Conservation (phyloP, 1,140 invertebrate species). For the Archivesica marissinica region DNA sequence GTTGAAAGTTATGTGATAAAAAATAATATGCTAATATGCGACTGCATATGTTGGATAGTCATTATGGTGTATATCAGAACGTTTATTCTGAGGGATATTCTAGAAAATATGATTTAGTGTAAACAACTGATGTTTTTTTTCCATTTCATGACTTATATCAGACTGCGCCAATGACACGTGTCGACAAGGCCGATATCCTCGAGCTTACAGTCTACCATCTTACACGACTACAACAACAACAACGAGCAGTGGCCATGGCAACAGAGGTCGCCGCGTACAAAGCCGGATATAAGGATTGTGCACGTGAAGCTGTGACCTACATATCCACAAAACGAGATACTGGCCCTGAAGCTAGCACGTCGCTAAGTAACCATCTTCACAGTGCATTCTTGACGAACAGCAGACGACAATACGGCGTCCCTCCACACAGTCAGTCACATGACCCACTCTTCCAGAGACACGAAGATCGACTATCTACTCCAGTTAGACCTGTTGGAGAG, state of each 20-base stretch:
- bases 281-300: slow-evolving; percentile 30
- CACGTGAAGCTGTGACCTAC: slow-evolving; percentile 17
- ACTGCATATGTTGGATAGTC: too few relatives aligned
- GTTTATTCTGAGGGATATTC: too few relatives aligned
- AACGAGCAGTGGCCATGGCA: slow-evolving; percentile 29
- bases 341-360: neutral
- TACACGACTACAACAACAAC: slow-evolving; percentile 35
- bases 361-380: slow-evolving; percentile 30
- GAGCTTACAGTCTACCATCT: slow-evolving; percentile 29
- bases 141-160: too few relatives aligned
- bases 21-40: too few relatives aligned
- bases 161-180: slow-evolving; percentile 26
- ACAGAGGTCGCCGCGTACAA: slow-evolving; percentile 19
- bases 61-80: too few relatives aligned
- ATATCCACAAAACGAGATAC: neutral
- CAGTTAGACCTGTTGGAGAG: neutral
- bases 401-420: too few relatives aligned
- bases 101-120: too few relatives aligned
- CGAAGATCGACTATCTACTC: slow-evolving; percentile 7
- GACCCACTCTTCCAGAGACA: neutral
- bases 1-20: too few relatives aligned
- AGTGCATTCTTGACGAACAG: neutral
- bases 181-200: slow-evolving; percentile 45
- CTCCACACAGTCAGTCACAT: neutral
- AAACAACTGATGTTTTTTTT: too few relatives aligned